Base-by-base conservation (phyloP, 1,140 invertebrate species). In the Homalodisca vitripennis region DNA sequence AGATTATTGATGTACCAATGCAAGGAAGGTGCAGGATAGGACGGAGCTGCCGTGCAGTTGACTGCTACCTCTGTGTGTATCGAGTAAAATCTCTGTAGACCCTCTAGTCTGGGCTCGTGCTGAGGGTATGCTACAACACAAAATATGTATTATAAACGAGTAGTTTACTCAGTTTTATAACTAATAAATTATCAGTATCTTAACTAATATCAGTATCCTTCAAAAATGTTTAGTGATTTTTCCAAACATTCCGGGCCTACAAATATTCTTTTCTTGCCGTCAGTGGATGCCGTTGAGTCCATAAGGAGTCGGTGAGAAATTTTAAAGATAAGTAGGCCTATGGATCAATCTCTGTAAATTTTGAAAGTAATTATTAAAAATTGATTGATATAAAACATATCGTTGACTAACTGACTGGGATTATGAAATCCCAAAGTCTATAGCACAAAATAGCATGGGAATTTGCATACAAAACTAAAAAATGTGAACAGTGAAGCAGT, bases 1-100 rank as follows among this genome's bases (percentile, higher is more conserved):
- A 86, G 82, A 71, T 86, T 88, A 77, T 95, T 95, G 75, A 94
- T 88, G 80, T 87, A 91, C 89, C 92, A 94, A 24, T 89, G 89
- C 47, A 95, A 84, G 78, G 92, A 91, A 1, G 91, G 90, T 1
- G 91, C 86, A 1, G 92, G 92, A 78, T 88, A 85, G 22, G 92
- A 93, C 73, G 86, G 84, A 71, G 82, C 83, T 60, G 89, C 90
- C 51, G 87, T 88, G 75, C 92, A 94, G 75, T 92, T 92, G 12
- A 87, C 88, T 73, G 86, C 84, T 14, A 94, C 79, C 57, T 82
- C 82, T 74, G 92, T 90, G 2, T 88, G 89, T 6, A 89, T 76
- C 2, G 86, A 82, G 77, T 93, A 94, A 55, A 86, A 81, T 1
- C 84, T 82, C 74, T 87, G 86, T 31, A 91, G 79, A 0, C 89